Base-by-base conservation (phyloP, 2,797 vertebrate genomes). In the Sebastolobus altivelis region DNA sequence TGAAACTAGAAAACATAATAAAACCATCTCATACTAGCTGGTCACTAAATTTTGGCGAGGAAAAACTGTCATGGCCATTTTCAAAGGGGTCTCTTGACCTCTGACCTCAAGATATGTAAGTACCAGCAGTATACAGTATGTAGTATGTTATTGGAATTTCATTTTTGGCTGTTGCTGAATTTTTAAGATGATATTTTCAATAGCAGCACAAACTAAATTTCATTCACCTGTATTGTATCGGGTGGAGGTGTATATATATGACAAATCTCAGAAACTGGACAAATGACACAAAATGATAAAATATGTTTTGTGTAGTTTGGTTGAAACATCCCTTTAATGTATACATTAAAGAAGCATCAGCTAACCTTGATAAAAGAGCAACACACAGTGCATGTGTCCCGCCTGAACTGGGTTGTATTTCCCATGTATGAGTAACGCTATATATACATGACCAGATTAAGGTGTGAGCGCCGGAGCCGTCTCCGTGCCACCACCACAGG, bases 401-500 rank as follows among this genome's bases (percentile, higher is more conserved):
- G 37, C 35, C 12, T 63, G 35, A 77, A 10, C 66, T n/a, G 2
- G 33, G 43, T 22, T 8, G 31, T 68, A 13, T 54, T 75, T 22
- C 60, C 31, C 6, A 25, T 22, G 13, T n/a, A 35, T 22, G 6
- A 49, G 49, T 18, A 33, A 10, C 9, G 25, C 31, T 7, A 25
- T 25, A 25, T 25, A 25, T 25, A 25, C 58, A 18, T 16, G 68
- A 77, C 56, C 72, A 84, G 74, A 75, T 79, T 37, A n/a, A 38
- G 74, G 72, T 22, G 8, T 33, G 27, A 63, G 66, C 18, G 2
- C 31, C 54, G 62, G 61, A 60, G 63, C 52, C 59, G 22, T 55
- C 69, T 60, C 75, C 33, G 2, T 18, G 25, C 27, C 76, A 27
- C 56, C 66, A 69, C 49, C 78, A 43, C 79, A 8, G 66, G 82